Evolutionary conservation across 2,113 vertebrate genomes (phyloP).

Genomic region (Tauraco erythrolophus): DNA sequence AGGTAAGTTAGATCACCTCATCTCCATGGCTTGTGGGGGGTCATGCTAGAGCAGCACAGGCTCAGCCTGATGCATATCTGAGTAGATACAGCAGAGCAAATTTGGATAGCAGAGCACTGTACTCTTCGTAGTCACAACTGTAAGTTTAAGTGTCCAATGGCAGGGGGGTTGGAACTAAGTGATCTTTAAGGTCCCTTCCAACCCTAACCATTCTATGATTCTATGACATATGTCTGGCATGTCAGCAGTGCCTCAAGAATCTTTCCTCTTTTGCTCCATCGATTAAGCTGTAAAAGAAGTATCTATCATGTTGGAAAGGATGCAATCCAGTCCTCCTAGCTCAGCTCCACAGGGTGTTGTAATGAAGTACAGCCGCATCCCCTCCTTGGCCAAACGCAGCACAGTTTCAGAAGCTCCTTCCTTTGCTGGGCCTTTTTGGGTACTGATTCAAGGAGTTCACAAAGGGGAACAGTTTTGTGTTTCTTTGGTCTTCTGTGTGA

Average conservation of each 20-base stretch:
- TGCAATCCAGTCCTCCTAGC: neutral
- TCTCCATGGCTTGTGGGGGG: neutral
- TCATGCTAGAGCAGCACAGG: neutral
- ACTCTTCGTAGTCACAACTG: neutral
- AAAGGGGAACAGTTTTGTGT: neutral
- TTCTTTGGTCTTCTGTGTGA: neutral
- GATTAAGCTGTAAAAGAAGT: neutral
- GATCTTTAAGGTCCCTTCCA: too few species aligned
- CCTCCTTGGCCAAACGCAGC: neutral
- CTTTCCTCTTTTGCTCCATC: neutral
- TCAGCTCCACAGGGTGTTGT: neutral
- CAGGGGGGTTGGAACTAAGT: too few species aligned
- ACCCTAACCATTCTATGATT: too few species aligned
- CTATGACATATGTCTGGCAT: neutral
- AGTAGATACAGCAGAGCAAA: neutral
- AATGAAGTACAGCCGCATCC: neutral
- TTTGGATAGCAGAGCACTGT: neutral
- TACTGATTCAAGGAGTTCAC: neutral
- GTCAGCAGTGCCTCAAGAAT: neutral
- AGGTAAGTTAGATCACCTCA: neutral
- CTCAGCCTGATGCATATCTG: neutral
- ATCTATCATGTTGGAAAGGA: neutral
- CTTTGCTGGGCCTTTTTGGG: neutral
- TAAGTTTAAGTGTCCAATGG: neutral
- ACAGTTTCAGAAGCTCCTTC: neutral